Base-by-base conservation (phyloP, 2,888 invertebrate genomes). In the Ormyrus pomaceus region DNA sequence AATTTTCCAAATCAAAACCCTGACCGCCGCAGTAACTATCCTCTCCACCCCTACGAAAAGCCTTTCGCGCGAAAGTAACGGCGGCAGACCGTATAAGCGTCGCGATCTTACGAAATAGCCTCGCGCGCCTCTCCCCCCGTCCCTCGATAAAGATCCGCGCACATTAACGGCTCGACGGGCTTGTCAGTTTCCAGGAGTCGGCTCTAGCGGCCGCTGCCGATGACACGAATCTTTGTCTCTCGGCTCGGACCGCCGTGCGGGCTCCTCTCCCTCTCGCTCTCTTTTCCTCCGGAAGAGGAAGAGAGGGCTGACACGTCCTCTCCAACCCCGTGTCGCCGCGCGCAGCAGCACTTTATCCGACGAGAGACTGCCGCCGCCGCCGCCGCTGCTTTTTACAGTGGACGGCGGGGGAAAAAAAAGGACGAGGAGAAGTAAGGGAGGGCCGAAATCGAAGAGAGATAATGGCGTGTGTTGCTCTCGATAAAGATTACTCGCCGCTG, bases 171-270 rank as follows among this genome's bases (percentile, higher is more conserved):
- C 72, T 75, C 73, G 79, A 82, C 75, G 77, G 81, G 83, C 83
- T 83, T 85, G 86, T 86, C 85, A 86, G 81, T 84, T 84, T 83
- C 84, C 84, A 77, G 79, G 82, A 82, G 84, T 79, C 83, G 80
- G 79, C 82, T 80, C 84, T 64, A 8, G 74, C 19, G 19, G 19
- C 19, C 85, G 84, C 89, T 89, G 88, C 85, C 87, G 84, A 86
- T 89, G 88, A 89, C 88, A 86, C 86, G 86, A 86, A 88, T 89
- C 89, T 88, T 88, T 89, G 88, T 89, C 87, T 87, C 84, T 83
- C 80, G 78, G 76, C 19, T 78, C 13, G 69, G 74, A 72, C 71
- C 64, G 50, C 82, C 88, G 88, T 88, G 84, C 45, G 11, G 84
- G 19, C 10, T 51, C 82, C 84, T 59, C 70, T 70, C 70, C 50